Conservation (phyloP, 2,113 vertebrate species). For the Psophia crepitans region DNA sequence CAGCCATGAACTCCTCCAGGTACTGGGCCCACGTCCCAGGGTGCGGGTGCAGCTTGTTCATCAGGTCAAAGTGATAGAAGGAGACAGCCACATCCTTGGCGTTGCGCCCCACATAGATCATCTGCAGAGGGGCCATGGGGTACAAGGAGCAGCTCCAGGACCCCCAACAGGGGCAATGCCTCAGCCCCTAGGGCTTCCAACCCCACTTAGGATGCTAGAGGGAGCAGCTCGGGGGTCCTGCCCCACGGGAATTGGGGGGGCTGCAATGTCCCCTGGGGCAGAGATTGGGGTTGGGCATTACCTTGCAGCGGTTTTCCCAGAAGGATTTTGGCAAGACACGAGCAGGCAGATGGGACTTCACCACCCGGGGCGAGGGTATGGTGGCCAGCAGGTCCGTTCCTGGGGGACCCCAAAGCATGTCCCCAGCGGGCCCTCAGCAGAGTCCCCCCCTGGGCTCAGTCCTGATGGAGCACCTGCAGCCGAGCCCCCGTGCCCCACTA, state of each 20-base stretch:
- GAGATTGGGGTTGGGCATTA: background rate
- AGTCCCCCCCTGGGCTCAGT: background rate
- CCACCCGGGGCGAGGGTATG: constrained; percentile 61
- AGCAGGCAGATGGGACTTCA: constrained; percentile 70
- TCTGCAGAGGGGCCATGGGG: constrained; percentile 45
- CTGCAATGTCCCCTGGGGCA: too few species aligned
- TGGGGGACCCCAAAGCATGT: background rate
- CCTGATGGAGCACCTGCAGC: fast-evolving
- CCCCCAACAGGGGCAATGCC: background rate
- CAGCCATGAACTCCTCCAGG: constrained; percentile 81
- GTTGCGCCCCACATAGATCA: constrained; percentile 87
- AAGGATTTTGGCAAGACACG: constrained; percentile 72
- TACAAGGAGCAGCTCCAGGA: background rate
- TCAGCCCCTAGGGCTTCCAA: background rate
- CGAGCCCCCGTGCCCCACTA: background rate
- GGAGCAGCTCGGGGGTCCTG: background rate
- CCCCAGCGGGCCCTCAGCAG: background rate
- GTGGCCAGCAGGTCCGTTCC: constrained; percentile 60
- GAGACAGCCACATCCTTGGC: constrained; percentile 90
- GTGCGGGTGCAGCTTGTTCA: constrained; percentile 79
- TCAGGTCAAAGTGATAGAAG: constrained; percentile 85
- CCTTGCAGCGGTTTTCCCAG: constrained; percentile 79
- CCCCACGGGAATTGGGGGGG: background rate
- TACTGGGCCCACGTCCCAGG: constrained; percentile 82
- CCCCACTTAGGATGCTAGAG: background rate